These are phyloP conservation scores for Haplotaxodon microlepis DNA, from an alignment of 2,113 vertebrate species.

Conservation along the genomic window DNA sequence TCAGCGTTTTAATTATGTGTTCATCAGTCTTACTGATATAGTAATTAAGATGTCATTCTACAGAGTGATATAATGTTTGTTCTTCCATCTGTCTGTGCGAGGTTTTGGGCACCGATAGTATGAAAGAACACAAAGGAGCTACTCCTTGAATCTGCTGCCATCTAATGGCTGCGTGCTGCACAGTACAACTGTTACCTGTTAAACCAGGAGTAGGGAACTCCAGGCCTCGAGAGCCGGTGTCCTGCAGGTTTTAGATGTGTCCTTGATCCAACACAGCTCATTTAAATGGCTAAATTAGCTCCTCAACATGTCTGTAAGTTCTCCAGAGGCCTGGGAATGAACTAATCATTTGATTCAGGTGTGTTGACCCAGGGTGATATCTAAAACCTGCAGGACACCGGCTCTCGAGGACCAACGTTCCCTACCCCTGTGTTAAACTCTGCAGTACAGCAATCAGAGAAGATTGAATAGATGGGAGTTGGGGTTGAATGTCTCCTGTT, in stretches of 20 bases:
- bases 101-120: background rate
- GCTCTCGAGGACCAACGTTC: background rate
- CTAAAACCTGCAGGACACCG: background rate
- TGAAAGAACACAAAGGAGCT: background rate
- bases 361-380: background rate
- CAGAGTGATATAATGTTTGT: background rate
- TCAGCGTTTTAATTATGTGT: background rate
- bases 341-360: background rate
- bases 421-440: background rate
- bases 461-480: no score
- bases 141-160: conserved; percentile 56
- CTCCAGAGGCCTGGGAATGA: background rate
- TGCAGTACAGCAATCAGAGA: background rate
- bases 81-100: background rate
- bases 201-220: background rate
- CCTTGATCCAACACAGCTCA: background rate
- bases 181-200: background rate
- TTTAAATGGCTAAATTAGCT: background rate
- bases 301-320: background rate
- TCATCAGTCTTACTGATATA: background rate
- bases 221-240: background rate
- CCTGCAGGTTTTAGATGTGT: background rate
- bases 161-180: conserved; percentile 36
- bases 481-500: background rate
- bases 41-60: background rate